phyloP scores from a whole-genome alignment of 1,140 invertebrate species.

The Solenopsis fugax region DNA sequence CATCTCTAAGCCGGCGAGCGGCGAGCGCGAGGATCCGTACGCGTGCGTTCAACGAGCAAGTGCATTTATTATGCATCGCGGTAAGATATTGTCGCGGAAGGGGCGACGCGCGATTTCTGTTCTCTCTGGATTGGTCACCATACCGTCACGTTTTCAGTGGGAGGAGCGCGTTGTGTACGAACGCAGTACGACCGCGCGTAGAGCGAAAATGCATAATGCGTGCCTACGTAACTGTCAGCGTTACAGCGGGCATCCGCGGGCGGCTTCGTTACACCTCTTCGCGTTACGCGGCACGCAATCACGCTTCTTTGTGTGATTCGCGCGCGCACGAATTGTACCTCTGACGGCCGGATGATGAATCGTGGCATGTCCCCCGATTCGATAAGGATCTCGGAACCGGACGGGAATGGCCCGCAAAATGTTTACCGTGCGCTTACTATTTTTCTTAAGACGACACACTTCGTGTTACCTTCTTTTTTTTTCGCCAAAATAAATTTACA shows the following conservation, averaged over 20 bases:
- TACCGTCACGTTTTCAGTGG: constrained; percentile 75
- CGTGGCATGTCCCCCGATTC: constrained; percentile 3
- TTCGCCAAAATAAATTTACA: background rate
- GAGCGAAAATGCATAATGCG: constrained; percentile 74
- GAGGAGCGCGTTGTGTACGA: constrained; percentile 72
- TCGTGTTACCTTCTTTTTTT: background rate
- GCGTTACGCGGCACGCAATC: constrained; percentile 39
- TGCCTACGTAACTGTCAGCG: constrained; percentile 78
- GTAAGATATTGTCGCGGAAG: constrained; percentile 60
- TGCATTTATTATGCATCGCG: constrained; percentile 37
- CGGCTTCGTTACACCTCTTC: constrained; percentile 65
- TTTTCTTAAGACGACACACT: constrained; percentile 15
- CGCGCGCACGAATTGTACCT: constrained; percentile 54
- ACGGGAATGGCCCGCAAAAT: constrained; percentile 56
- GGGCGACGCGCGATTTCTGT: constrained; percentile 58
- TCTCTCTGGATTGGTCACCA: constrained; percentile 72
- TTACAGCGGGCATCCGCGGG: constrained; percentile 54
- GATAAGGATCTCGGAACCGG: constrained; percentile 66
- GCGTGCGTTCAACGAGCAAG: constrained; percentile 20
- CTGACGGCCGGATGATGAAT: constrained; percentile 72
- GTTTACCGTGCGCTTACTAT: constrained; percentile 25
- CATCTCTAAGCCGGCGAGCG: background rate
- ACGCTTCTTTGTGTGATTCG: constrained; percentile 54
- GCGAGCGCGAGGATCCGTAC: constrained; percentile 10
- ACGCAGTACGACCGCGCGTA: constrained; percentile 58